phyloP scores from a whole-genome alignment of 2,797 vertebrate species.

The Gymnoscopelus microlampas region DNA sequence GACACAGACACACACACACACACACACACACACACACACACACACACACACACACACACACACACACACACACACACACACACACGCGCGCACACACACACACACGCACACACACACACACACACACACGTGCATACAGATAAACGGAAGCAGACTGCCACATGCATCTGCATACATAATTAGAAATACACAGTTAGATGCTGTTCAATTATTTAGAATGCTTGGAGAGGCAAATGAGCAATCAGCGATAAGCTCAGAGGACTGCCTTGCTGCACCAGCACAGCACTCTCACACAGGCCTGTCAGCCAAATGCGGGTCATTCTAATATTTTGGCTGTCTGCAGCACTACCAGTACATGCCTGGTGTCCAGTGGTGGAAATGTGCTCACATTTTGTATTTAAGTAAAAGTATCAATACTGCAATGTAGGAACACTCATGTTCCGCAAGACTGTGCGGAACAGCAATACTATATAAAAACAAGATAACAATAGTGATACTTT shows the following conservation, averaged over 20 bases:
- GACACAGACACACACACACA: constrained; percentile 44
- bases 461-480: too few relatives aligned
- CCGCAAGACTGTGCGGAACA: too few relatives aligned
- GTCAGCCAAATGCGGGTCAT: too few relatives aligned
- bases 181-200: constrained; percentile 18
- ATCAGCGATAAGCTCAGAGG: constrained; percentile 55
- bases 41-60: constrained; percentile 16
- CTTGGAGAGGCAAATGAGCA: constrained; percentile 55
- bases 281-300: neutral
- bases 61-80: constrained; percentile 4
- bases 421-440: too few relatives aligned
- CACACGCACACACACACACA: constrained; percentile 13
- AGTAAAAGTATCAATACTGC: too few relatives aligned
- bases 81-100: too few relatives aligned
- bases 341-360: too few relatives aligned
- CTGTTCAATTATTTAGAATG: constrained; percentile 36
- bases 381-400: too few relatives aligned
- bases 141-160: neutral
- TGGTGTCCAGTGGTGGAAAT: too few relatives aligned
- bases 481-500: too few relatives aligned
- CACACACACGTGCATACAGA: constrained; percentile 20
- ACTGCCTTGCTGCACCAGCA: constrained; percentile 6
- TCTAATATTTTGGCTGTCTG: too few relatives aligned
- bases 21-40: constrained; percentile 4
- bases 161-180: neutral